Percentiles rank a stretch among this genome's conserved stretches.
Evolutionary conservation across 2,888 invertebrate genomes (phyloP).

Genomic region (Andrena camellia): DNA sequence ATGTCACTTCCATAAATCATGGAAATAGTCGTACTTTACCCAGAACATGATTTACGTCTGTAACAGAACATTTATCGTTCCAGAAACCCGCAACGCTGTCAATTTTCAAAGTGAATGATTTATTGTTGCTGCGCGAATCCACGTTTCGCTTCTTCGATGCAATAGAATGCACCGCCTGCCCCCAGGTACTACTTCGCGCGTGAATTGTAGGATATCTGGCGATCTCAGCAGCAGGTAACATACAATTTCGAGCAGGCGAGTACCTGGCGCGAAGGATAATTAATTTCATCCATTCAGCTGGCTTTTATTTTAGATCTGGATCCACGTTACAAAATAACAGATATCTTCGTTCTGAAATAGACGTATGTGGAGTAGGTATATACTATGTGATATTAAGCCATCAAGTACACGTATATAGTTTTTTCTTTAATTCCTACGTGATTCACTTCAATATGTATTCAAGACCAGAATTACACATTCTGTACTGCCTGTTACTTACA

Average conservation of each 20-base stretch:
- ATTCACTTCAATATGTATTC: too few relatives aligned
- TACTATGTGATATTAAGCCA: too few relatives aligned
- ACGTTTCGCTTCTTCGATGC: constrained; percentile 10
- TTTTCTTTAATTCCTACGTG: too few relatives aligned
- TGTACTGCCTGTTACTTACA: too few relatives aligned
- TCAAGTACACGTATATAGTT: too few relatives aligned
- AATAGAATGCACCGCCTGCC: background rate
- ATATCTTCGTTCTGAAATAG: too few relatives aligned
- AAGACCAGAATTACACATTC: too few relatives aligned
- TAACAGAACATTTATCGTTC: constrained; percentile 28
- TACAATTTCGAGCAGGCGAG: background rate
- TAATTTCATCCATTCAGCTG: background rate
- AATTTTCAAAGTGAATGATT: constrained; percentile 36
- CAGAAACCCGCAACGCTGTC: constrained; percentile 21
- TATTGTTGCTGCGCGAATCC: constrained; percentile 17
- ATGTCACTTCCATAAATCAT: constrained; percentile 26
- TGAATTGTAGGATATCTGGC: background rate
- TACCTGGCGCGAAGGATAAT: background rate
- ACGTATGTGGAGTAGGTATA: too few relatives aligned
- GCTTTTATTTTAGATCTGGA: background rate
- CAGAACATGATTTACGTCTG: constrained; percentile 31
- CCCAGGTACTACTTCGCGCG: background rate
- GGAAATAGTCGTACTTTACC: background rate
- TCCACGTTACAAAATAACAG: too few relatives aligned
- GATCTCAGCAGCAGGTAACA: background rate